phyloP scores from a whole-genome alignment of 2,113 vertebrate genomes.

The Nymphicus hollandicus region DNA sequence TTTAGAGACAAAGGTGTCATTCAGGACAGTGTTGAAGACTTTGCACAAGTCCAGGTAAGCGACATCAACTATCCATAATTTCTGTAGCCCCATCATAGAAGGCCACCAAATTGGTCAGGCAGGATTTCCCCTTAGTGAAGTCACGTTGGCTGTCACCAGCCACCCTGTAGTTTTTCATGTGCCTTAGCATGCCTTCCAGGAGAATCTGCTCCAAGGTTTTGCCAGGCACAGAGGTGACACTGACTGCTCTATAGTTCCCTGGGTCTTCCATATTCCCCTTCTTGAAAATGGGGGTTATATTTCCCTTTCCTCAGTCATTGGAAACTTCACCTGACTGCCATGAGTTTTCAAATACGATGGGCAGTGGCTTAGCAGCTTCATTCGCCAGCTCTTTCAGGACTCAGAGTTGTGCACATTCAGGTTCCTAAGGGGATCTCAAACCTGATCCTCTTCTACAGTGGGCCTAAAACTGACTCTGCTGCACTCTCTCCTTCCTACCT shows the following conservation, averaged over 20 bases:
- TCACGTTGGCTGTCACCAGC: not conserved
- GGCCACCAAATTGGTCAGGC: not conserved
- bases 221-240: not conserved
- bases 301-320: not conserved
- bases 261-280: not conserved
- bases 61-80: not conserved
- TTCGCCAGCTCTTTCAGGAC: not conserved
- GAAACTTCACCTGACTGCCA: not conserved
- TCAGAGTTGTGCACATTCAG: not conserved
- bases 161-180: not conserved
- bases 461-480: not conserved
- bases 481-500: not conserved
- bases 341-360: not conserved
- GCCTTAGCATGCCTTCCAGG: not conserved
- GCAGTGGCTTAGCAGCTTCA: not conserved
- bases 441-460: not conserved
- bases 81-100: not conserved
- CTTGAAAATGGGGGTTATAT: not conserved
- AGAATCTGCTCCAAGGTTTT: not conserved
- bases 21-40: not conserved
- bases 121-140: not conserved
- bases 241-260: not conserved
- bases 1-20: not conserved
- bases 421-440: not conserved
- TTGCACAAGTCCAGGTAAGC: not conserved